Evolutionary conservation across 2,888 invertebrate species (phyloP), one percentile per base, ranked within the genome.

Genomic region (Creontiades dilutus): DNA sequence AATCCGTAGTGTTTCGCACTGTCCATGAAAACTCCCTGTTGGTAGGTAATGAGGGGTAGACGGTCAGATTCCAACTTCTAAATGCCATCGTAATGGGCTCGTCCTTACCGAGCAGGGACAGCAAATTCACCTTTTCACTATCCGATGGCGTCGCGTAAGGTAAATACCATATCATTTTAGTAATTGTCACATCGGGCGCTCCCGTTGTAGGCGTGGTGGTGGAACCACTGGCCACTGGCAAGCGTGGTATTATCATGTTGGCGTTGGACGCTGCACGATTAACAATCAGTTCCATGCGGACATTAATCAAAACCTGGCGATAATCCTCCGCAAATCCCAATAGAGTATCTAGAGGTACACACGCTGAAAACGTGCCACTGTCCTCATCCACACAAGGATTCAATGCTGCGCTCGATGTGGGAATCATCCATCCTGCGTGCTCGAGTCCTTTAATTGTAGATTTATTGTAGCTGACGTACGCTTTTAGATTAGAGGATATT

Each of bases 41-140:
- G 87, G 89, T 91, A 9, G 92, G 93, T 90, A 93, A 90, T 81
- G 92, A 16, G 0, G 93, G 93, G 91, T 93, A 93, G 91, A 93
- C 93, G 91, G 93, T 93, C 28, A 93, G 81, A 86, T 93, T 93
- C n/a, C n/a, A n/a, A n/a, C n/a, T n/a, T n/a, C n/a, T n/a, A n/a
- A n/a, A n/a, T n/a, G n/a, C n/a, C n/a, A 92, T 90, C 9, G 89
- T 23, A 28, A 92, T 91, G 11, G 91, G 89, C 47, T 28, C 27
- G 78, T 91, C 91, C 27, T 81, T 87, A 9, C 90, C 84, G 0
- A 91, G 16, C 11, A 91, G 85, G 84, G 91, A 91, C 86, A 91
- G 81, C 87, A 86, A 55, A 48, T 28, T 28, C 14, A 92, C 87
- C 87, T 91, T 91, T 90, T 92, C 91, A 23, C 75, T 46, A 91